These are phyloP conservation scores for Ennomos erosarius DNA, from an alignment of 2,888 invertebrate species.

Conservation along the genomic window DNA sequence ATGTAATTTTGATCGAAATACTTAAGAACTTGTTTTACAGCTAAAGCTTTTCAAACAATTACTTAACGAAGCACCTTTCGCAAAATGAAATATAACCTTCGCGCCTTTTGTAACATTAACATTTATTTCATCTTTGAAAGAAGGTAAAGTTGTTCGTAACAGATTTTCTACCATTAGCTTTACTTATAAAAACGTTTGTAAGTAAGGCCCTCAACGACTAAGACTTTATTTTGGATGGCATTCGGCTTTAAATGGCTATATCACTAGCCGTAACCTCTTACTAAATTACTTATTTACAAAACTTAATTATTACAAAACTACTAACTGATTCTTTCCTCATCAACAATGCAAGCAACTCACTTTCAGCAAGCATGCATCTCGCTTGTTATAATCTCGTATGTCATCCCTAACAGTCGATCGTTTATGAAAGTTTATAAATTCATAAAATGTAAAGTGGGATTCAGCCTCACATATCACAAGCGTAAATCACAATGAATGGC, in stretches of 20 bases:
- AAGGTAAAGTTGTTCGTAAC: slow-evolving; percentile 18
- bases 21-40: slow-evolving; percentile 15
- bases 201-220: neutral
- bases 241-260: neutral
- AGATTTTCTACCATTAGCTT: slow-evolving; percentile 15
- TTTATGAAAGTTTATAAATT: too few relatives aligned
- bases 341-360: too few relatives aligned
- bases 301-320: too few relatives aligned
- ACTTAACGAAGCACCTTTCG: slow-evolving; percentile 19
- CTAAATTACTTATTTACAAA: too few relatives aligned
- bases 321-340: too few relatives aligned
- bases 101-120: slow-evolving; percentile 14
- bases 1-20: slow-evolving; percentile 16
- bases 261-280: too few relatives aligned
- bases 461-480: too few relatives aligned
- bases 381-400: too few relatives aligned
- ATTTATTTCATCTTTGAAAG: slow-evolving; percentile 16
- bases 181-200: too few relatives aligned
- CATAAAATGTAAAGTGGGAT: neutral
- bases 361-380: too few relatives aligned
- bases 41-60: slow-evolving; percentile 27
- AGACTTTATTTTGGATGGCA: slow-evolving; percentile 5
- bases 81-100: slow-evolving; percentile 4
- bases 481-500: slow-evolving; percentile 6
- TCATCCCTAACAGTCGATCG: too few relatives aligned